Conservation (phyloP, 2,888 invertebrate genomes). For the Pristionchus arcanus region DNA sequence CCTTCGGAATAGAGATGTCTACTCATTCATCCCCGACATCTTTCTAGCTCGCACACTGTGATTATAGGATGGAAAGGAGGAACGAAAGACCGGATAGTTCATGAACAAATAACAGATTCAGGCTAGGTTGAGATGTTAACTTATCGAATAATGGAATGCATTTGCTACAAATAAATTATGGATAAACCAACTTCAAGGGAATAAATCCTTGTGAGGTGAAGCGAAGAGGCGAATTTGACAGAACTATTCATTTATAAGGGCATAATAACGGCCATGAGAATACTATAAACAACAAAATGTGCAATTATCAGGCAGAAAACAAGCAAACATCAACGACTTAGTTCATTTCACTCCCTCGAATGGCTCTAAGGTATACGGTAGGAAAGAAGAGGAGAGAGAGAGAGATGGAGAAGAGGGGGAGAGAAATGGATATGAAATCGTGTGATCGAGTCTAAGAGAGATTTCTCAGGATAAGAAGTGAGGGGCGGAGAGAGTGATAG, state of each 20-base stretch:
- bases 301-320: neutral
- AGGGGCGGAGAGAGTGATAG: neutral
- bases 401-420: conserved; percentile 8
- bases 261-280: neutral
- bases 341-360: neutral
- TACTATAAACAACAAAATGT: neutral
- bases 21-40: neutral
- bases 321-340: neutral
- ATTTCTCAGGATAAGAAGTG: conserved; percentile 4
- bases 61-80: neutral
- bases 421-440: neutral
- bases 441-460: conserved; percentile 29
- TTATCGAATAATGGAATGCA: neutral
- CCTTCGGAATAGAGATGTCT: too few relatives aligned
- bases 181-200: too few relatives aligned
- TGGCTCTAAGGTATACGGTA: neutral
- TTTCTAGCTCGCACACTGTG: neutral
- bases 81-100: neutral
- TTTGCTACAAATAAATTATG: neutral
- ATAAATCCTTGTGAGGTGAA: too few relatives aligned
- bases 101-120: neutral
- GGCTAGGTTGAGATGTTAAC: too few relatives aligned
- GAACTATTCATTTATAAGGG: neutral
- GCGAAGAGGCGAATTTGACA: too few relatives aligned
- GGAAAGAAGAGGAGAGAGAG: neutral